Evolutionary conservation across 2,888 invertebrate species (phyloP).

Genomic region (Chloroclystis v-ata): DNA sequence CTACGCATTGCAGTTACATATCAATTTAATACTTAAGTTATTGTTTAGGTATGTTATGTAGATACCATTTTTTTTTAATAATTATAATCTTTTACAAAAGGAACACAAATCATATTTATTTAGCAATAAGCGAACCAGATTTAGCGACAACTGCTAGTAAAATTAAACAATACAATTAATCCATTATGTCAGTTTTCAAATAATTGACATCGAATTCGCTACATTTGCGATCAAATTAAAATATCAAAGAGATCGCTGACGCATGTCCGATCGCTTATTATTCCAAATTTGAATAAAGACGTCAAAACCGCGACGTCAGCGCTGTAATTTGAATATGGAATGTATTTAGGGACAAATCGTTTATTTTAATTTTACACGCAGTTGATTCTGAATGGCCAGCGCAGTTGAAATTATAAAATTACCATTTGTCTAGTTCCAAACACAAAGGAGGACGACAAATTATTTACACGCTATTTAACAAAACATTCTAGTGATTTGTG

Average conservation of each 20-base stretch:
- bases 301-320: slow-evolving; percentile 66
- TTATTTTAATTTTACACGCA: slow-evolving; percentile 75
- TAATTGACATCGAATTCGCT: slow-evolving; percentile 20
- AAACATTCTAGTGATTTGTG: slow-evolving; percentile 58
- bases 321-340: slow-evolving; percentile 37
- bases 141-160: not conserved
- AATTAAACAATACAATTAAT: slow-evolving; percentile 5
- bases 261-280: slow-evolving; percentile 60
- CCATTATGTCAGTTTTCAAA: slow-evolving; percentile 11
- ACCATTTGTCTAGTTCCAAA: slow-evolving; percentile 54
- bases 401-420: slow-evolving; percentile 59
- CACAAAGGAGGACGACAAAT: slow-evolving; percentile 51
- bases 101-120: too few species aligned
- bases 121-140: too few species aligned
- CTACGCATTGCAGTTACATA: too few species aligned
- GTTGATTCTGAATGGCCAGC: slow-evolving; percentile 65
- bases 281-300: slow-evolving; percentile 69
- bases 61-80: too few species aligned
- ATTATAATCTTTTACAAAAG: too few species aligned
- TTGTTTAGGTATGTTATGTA: too few species aligned
- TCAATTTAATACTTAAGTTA: too few species aligned
- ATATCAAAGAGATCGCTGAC: slow-evolving; percentile 56
- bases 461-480: slow-evolving; percentile 74
- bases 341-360: slow-evolving; percentile 63
- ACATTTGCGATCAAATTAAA: slow-evolving; percentile 40